Conservation (phyloP, 2,113 vertebrate species). For the Beaufortia kweichowensis region DNA sequence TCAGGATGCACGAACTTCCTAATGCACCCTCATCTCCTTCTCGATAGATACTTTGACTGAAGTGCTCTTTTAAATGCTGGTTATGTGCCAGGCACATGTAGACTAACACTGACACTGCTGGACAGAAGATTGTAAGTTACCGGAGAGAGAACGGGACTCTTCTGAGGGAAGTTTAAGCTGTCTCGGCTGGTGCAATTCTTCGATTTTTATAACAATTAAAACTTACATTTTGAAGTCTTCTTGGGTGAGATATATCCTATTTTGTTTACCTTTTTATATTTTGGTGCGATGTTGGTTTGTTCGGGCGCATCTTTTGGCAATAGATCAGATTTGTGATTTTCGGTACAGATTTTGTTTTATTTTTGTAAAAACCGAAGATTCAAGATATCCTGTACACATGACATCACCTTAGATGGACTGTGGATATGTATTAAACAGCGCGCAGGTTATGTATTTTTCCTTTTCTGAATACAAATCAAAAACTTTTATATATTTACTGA, state of each 20-base stretch:
- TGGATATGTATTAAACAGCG: not conserved
- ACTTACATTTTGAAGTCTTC: not conserved
- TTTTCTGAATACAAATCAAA: not conserved
- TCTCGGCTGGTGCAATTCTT: not conserved
- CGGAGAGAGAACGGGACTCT: not conserved
- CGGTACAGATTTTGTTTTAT: not conserved
- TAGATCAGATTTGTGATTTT: not conserved
- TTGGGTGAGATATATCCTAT: conserved; percentile 25
- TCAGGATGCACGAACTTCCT: conserved; percentile 39
- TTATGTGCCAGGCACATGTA: not conserved
- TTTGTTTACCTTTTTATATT: not conserved
- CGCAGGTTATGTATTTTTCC: conserved; percentile 12
- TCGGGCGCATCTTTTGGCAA: not conserved
- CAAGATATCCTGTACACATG: not conserved
- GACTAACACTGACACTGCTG: not conserved
- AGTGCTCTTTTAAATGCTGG: not conserved
- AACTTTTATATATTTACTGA: conserved; percentile 32
- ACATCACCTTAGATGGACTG: not conserved
- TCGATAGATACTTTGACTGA: conserved; percentile 1
- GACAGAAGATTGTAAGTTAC: conserved; percentile 3
- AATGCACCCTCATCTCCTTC: conserved; percentile 3
- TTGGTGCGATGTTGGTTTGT: not conserved
- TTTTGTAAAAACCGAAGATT: not conserved
- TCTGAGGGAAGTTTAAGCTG: conserved; percentile 30
- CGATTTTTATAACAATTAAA: conserved; percentile 1